Percentiles rank a stretch among this genome's conserved stretches.
Conservation (phyloP, 2,888 invertebrate species). For the Pteria penguin region DNA sequence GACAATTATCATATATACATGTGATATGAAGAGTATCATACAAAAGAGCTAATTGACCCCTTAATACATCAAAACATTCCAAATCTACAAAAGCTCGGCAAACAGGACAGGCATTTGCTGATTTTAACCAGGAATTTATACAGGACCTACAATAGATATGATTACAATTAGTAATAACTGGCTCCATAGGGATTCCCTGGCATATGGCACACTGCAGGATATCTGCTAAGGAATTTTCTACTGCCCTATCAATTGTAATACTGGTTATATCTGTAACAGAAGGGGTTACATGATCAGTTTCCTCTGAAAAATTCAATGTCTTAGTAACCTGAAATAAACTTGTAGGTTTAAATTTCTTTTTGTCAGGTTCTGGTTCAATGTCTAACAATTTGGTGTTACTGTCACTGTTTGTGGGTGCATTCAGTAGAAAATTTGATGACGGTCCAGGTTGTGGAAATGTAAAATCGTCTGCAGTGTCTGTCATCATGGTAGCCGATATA, state of each 20-base stretch:
- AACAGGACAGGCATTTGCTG: neutral
- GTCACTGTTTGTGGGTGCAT: no score
- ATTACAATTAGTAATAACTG: neutral
- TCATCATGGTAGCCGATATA: no score
- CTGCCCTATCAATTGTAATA: neutral
- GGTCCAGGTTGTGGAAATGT: no score
- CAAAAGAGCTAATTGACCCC: neutral
- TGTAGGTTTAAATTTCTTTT: neutral
- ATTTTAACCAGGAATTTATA: neutral
- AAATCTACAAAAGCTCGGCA: neutral
- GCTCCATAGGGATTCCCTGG: neutral
- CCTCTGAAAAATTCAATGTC: neutral
- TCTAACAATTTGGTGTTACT: no score
- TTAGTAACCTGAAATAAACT: neutral
- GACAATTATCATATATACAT: neutral
- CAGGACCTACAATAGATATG: neutral
- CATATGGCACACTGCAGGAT: neutral
- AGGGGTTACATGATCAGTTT: neutral
- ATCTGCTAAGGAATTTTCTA: neutral
- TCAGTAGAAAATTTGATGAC: no score
- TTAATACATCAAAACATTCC: neutral
- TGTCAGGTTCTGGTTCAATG: no score
- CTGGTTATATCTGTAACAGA: neutral
- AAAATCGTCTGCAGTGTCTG: no score
- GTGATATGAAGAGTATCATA: neutral